Evolutionary conservation across 2,113 vertebrate genomes (phyloP), one percentile per base, ranked within the genome.

Genomic region (Catharus bicknelli): DNA sequence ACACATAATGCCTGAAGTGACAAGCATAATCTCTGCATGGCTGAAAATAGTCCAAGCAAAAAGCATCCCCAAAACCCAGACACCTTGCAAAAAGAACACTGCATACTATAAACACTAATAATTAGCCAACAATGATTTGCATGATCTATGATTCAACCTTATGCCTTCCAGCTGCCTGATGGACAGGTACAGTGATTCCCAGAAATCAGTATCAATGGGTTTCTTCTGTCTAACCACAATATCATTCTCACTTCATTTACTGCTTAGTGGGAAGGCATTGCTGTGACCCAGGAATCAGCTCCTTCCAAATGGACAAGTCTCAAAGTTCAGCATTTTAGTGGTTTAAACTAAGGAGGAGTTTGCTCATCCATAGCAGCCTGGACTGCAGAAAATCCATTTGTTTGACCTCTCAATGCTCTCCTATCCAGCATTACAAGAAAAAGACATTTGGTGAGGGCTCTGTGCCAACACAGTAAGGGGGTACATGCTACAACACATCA

Each of bases 231-330:
- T 93, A 74, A 79, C 57, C 84, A 83, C 73, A 68, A 9, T 42
- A 79, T 74, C 75, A 42, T 92, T 91, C 90, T 94, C 77, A 95
- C 83, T 94, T 94, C 91, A 95, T 95, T 95, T 96, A 57, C 94
- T 94, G 80, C 91, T 88, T 95, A 94, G 90, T 90, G 89, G 78
- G 85, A 94, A 94, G 80, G 64, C 79, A 88, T 62, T 94, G 84
- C 81, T 93, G 67, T 61, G 84, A 86, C 70, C 53, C 11, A 10
- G 81, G 93, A 95, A 92, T 51, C 86, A 81, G 82, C 63, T 90
- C 72, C 42, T 93, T 88, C 91, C 94, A 92, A 90, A 94, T 27
- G 79, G 91, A 63, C 6, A 4, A 93, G 89, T 73, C 84, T 92
- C 93, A 75, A 90, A 95, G 88, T 94, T 94, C 92, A 97, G 82